Conservation (phyloP, 2,888 invertebrate species). For the Urechis unicinctus region DNA sequence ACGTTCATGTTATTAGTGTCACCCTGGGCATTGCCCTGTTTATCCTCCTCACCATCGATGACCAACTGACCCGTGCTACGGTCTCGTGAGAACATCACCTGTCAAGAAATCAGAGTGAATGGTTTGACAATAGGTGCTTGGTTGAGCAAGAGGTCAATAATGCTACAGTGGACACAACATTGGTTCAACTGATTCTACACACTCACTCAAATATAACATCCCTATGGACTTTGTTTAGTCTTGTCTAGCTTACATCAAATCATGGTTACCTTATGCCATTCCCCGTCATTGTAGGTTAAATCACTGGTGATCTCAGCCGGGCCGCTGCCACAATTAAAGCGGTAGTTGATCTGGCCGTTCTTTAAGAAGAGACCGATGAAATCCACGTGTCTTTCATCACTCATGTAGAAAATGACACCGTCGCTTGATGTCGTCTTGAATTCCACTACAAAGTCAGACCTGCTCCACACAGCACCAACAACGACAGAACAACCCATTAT, state of each 20-base stretch:
- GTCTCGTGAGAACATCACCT: slow-evolving; percentile 61
- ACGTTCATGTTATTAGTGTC: slow-evolving; percentile 55
- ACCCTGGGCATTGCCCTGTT: slow-evolving; percentile 56
- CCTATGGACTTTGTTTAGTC: too few relatives aligned
- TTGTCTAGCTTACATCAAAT: too few relatives aligned
- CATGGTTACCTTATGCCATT: slow-evolving; percentile 79
- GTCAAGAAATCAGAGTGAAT: slow-evolving; percentile 27
- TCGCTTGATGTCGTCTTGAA: slow-evolving; percentile 71
- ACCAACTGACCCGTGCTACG: slow-evolving; percentile 62
- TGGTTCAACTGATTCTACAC: too few relatives aligned
- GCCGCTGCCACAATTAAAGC: slow-evolving; percentile 83
- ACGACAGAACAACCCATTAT: too few relatives aligned
- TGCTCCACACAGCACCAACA: slow-evolving; percentile 41
- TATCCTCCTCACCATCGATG: slow-evolving; percentile 54
- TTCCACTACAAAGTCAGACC: slow-evolving; percentile 69
- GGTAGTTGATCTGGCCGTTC: slow-evolving; percentile 71
- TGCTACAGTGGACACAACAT: too few relatives aligned
- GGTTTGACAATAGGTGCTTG: too few relatives aligned
- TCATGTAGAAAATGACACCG: slow-evolving; percentile 75
- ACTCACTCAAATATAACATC: too few relatives aligned
- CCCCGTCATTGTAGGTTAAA: slow-evolving; percentile 70
- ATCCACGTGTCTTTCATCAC: slow-evolving; percentile 64
- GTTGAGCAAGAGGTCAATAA: too few relatives aligned
- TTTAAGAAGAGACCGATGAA: slow-evolving; percentile 79
- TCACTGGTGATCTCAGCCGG: slow-evolving; percentile 65